These are phyloP conservation scores for Agriopis aurantiaria DNA, from an alignment of 2,888 invertebrate genomes.

Conservation along the genomic window DNA sequence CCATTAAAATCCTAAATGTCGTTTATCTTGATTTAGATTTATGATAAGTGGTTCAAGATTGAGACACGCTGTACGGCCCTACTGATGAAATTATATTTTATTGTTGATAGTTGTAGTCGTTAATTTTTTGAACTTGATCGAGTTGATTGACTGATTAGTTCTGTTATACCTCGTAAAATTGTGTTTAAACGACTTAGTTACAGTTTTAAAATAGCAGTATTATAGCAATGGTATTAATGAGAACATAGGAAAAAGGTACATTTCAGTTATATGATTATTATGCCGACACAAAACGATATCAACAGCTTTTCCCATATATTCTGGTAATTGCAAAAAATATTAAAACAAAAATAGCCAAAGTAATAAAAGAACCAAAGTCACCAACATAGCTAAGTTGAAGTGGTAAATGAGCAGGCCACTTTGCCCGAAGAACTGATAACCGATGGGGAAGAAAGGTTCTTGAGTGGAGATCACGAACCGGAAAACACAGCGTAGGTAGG, in stretches of 20 bases:
- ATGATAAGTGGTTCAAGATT: conserved; percentile 79
- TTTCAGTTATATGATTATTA: background rate
- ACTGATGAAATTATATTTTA: conserved; percentile 52
- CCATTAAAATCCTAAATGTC: conserved; percentile 81
- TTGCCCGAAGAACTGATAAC: too few relatives aligned
- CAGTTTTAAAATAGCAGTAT: conserved; percentile 17
- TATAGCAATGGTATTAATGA: background rate
- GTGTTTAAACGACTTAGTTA: conserved; percentile 15
- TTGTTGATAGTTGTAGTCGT: conserved; percentile 44
- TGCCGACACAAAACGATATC: background rate
- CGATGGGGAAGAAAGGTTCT: too few relatives aligned
- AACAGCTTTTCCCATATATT: too few relatives aligned
- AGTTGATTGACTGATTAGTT: conserved; percentile 19
- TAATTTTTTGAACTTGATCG: conserved; percentile 26
- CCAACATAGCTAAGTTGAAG: too few relatives aligned
- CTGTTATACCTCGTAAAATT: conserved; percentile 15
- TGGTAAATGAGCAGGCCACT: too few relatives aligned
- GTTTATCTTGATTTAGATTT: conserved; percentile 83
- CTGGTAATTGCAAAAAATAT: too few relatives aligned
- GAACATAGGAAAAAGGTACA: background rate
- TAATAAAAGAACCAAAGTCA: too few relatives aligned
- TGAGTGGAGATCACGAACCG: too few relatives aligned
- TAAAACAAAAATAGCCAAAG: too few relatives aligned
- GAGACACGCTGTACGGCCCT: conserved; percentile 64
- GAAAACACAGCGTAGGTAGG: too few relatives aligned